Base-by-base conservation (phyloP, 2,888 invertebrate species). In the Slavum lentiscoides region DNA sequence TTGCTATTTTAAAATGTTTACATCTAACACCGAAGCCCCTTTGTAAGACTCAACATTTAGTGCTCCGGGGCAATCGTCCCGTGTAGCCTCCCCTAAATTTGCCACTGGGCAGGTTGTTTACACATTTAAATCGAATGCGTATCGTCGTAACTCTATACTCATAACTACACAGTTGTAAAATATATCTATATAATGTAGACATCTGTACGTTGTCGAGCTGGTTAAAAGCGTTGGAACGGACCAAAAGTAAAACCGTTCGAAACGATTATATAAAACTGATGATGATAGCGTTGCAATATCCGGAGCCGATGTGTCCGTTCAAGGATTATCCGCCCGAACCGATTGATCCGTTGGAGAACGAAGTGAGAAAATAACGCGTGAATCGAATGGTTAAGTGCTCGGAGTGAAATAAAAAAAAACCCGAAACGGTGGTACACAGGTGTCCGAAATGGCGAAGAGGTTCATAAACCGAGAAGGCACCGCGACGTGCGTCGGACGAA, bases 291-390 rank as follows among this genome's bases (percentile, higher is more conserved):
- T 80, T 80, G n/a, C 64, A 80, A 66, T 15, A 66, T 30, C 15
- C 64, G 17, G 23, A 66, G 13, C 58, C 43, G 4, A 23, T 72
- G 1, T 72, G 80, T 30, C 80, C 80, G 9, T 80, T 80, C 30
- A 72, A 72, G 43, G 70, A 80, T 3, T 23, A 39, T 64, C 80
- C 80, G 0, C 72, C 80, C 9, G 64, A 39, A 2, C 72, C 55
- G 17, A 64, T 80, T 19, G 80, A 80, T 66, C 80, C 80, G 19
- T 64, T 80, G 39, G 72, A 80, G 62, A 23, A 66, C 9, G 64
- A 7, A 9, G 80, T 80, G 64, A 58, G 17, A 37, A 2, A 62
- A 39, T 21, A 0, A 19, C 15, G 9, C 37, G 3, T n/a, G n/a
- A n/a, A 39, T 2, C 53, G 2, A 37, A 17, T 5, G 37, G 9